Evolutionary conservation across 2,797 vertebrate genomes (phyloP).

Genomic region (Vireo griseus): DNA sequence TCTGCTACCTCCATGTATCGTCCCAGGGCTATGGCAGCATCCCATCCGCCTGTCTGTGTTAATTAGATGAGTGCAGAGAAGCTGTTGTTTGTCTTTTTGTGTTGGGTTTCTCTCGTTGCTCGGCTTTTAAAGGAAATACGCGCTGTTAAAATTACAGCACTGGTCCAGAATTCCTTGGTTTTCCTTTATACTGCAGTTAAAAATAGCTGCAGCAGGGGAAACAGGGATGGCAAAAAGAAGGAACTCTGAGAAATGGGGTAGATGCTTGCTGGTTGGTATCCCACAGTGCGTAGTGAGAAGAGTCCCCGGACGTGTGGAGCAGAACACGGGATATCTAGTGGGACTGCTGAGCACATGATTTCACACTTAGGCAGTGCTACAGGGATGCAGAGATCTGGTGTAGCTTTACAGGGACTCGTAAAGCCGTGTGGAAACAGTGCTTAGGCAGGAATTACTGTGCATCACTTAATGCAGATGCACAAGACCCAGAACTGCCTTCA

Average conservation of each 20-base stretch:
- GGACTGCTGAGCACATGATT: neutral
- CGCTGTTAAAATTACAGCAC: neutral
- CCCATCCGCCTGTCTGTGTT: neutral
- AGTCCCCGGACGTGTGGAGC: neutral
- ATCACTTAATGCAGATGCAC: conserved; percentile 25
- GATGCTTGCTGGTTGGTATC: neutral
- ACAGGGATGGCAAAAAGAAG: neutral
- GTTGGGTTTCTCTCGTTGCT: neutral
- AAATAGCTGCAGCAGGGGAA: neutral
- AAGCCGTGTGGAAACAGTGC: conserved; percentile 8
- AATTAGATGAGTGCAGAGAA: neutral
- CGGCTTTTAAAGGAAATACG: neutral
- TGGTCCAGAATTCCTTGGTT: neutral
- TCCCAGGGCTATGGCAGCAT: neutral
- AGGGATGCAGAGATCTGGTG: neutral
- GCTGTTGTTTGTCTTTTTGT: neutral
- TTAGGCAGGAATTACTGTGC: conserved; percentile 38
- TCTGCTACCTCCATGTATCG: neutral
- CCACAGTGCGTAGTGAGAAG: accelerated
- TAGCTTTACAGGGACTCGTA: neutral
- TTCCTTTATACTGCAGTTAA: neutral
- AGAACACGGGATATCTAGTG: neutral
- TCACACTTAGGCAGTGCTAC: neutral
- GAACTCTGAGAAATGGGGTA: neutral
- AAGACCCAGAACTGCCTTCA: conserved; percentile 30